Base-by-base conservation (phyloP, 2,797 vertebrate genomes). In the Neopelma chrysocephalum region DNA sequence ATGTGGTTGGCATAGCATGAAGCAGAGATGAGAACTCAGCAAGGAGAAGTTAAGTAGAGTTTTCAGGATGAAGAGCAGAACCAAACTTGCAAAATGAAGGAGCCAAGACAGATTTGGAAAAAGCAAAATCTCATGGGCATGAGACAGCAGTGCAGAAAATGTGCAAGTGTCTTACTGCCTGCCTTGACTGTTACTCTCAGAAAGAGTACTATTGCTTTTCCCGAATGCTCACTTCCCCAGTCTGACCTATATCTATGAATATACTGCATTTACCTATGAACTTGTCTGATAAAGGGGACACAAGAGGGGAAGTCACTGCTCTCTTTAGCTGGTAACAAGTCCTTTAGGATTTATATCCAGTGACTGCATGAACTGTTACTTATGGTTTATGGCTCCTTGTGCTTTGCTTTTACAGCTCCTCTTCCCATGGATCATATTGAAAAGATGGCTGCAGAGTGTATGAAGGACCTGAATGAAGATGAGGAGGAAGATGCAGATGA, bases 371-470 rank as follows among this genome's bases (percentile, higher is more conserved):
- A 64, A 18, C 36, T 89, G 43, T 83, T 87, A 23, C 43, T 65
- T 65, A 38, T 23, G 17, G 3, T 38, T 96, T 78, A n/a, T 80
- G 76, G 29, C 18, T 93, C 43, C 31, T 87, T 75, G 79, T 89
- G 50, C 12, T 90, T 96, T 70, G 58, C 69, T 97, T 95, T 77
- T 94, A 8, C 56, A 99, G 99, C 96, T 64, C 98, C 99, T 15
- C 94, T 99, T 93, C 99, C 99, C n/a, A 99, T 99, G 99, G 99
- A 99, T 65, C 98, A 99, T 91, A 99, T 99, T 12, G 98, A 98
- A 96, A 99, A 98, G 97, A 98, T 99, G 99, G 99, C 99, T 2
- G 98, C 99, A 3, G 99, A 98, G 78, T 99, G 99, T 89, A 99
- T 99, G 99, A 99, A 82, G 95, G 99, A 99, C 45, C 56, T 98